Evolutionary conservation across 1,140 invertebrate genomes (phyloP), one percentile per base, ranked within the genome.

Genomic region (Drosophila nebulosa): DNA sequence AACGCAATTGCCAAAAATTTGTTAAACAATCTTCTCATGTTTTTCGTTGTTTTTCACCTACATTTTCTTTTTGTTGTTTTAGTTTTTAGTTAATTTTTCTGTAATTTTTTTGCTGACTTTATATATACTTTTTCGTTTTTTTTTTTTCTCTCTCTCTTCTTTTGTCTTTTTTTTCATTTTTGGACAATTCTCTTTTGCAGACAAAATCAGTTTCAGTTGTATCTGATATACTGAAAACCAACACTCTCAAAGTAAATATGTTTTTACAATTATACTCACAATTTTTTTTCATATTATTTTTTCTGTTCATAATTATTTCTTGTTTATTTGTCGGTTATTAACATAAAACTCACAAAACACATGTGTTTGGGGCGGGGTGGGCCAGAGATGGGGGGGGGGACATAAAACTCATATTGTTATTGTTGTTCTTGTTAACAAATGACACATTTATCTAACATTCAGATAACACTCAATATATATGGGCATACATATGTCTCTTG

Each of bases 181-280:
- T 74, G 58, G 65, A 46, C 66, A 63, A 27, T 62, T 74, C 36
- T 81, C 74, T 86, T 88, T 86, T 86, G 62, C 81, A 86, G 81
- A 69, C 78, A 61, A 79, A 76, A 67, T 86, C 81, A 72, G 81
- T 69, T 69, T 86, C 81, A 80, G 83, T 86, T 72, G 81, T 86
- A 81, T 86, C 83, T 77, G 74, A 86, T 71, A 86, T 86, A 75
- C 83, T 86, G 64, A 86, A 88, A 52, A 78, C 69, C 83, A 74
- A 81, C 83, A 86, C 83, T 74, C 78, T 83, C 78, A 86, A 86
- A 86, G 81, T 86, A 86, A 69, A 78, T 46, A 46, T 46, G 39
- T 46, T 86, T 78, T 74, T n/a, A n/a, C n/a, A n/a, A n/a, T n/a
- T n/a, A n/a, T n/a, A n/a, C n/a, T n/a, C n/a, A 71, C 42, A 42